Conservation (phyloP, 2,113 vertebrate species). For the Equus quagga region DNA sequence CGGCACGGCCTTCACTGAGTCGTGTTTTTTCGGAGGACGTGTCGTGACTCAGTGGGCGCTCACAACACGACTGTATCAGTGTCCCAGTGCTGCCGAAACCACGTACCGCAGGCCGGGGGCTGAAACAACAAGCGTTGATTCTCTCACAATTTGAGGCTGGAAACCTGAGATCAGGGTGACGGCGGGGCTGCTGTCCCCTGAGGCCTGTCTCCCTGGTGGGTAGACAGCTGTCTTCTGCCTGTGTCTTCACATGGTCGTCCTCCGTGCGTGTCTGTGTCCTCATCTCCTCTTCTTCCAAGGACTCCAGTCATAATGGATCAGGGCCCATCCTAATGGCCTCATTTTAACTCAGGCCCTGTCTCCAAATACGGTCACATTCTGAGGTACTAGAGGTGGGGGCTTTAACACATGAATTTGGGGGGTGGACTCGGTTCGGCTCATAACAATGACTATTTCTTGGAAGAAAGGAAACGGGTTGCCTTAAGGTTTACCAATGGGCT, state of each 20-base stretch:
- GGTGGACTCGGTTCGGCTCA: background rate
- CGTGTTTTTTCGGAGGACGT: too few species aligned
- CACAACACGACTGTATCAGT: rapidly evolving
- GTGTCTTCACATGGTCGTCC: background rate
- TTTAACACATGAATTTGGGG: background rate
- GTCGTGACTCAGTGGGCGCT: rapidly evolving
- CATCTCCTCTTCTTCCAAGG: background rate
- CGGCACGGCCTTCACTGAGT: rapidly evolving
- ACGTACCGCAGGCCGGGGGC: rapidly evolving
- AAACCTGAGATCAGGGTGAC: too few species aligned
- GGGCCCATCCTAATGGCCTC: background rate
- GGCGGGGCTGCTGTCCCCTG: background rate
- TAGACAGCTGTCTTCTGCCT: background rate
- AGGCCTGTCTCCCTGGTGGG: background rate
- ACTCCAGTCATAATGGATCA: background rate
- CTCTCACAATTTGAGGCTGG: background rate
- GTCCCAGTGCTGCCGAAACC: background rate
- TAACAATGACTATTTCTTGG: background rate
- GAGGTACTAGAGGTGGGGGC: background rate
- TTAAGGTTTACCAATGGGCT: background rate
- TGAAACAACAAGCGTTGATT: rapidly evolving
- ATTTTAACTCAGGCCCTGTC: background rate
- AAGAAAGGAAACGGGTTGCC: background rate
- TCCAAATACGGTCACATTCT: background rate
- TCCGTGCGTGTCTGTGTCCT: background rate